Percentiles rank a stretch among this genome's conserved stretches.
These are phyloP conservation scores for Tursiops truncatus DNA, from an alignment of 2,113 vertebrate species.

Conservation along the genomic window DNA sequence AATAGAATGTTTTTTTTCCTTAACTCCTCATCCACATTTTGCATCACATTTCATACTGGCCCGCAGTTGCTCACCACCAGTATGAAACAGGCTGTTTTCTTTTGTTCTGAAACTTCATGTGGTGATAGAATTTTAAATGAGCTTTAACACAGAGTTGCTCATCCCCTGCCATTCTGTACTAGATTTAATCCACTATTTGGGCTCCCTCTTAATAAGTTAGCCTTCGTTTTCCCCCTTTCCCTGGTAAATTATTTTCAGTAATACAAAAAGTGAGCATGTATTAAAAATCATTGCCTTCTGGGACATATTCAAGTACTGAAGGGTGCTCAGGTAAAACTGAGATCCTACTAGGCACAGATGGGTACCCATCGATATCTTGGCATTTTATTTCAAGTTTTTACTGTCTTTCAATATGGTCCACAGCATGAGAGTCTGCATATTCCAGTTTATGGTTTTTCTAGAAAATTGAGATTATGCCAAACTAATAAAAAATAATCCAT, in stretches of 20 bases:
- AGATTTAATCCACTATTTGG: neutral
- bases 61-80: neutral
- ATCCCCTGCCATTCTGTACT: neutral
- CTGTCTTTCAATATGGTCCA: neutral
- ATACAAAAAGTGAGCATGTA: neutral
- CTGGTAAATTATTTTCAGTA: neutral
- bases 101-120: conserved; percentile 6
- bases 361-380: neutral
- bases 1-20: neutral
- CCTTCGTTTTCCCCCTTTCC: neutral
- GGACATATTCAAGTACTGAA: neutral
- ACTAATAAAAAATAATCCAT: neutral
- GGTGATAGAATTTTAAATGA: conserved; percentile 22
- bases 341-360: neutral
- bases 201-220: neutral
- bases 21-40: neutral
- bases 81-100: neutral
- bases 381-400: neutral
- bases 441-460: neutral
- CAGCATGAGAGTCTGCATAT: neutral
- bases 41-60: neutral
- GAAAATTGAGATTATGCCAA: neutral
- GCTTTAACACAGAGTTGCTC: neutral
- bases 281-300: neutral
- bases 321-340: neutral